Evolutionary conservation across 2,113 vertebrate species (phyloP), one percentile per base, ranked within the genome.

Genomic region (Myotis davidii): DNA sequence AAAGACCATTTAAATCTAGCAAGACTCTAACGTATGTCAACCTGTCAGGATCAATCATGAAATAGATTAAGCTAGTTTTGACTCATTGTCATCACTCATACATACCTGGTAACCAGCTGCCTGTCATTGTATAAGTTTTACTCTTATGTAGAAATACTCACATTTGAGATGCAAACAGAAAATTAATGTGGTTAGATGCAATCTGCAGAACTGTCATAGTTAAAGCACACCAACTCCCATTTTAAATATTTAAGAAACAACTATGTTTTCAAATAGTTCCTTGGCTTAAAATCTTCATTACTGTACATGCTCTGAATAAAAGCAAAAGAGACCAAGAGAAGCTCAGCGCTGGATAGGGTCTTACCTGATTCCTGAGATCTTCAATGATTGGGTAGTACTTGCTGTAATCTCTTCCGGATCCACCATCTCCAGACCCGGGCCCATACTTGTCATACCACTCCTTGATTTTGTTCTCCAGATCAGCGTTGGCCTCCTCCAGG

Each of bases 401-500:
- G 90, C 96, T 98, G 93, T 98, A 98, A 95, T 99, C 98, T 85
- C 94, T 94, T 74, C 65, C 52, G 2, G 95, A 32, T 64, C 92
- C 87, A 6, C 92, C 10, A 6, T 87, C 92, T 83, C 96, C 18
- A 77, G 96, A 83, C 67, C 95, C 70, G 14, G 97, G 86, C 3
- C 96, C 93, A 21, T 77, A 78, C 34, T 88, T 98, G 17, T 94
- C 88, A 87, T 98, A 98, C 97, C 98, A 98, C 9, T 97, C 97
- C 70, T 98, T 97, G 94, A 99, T 99, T 92, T 98, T 97, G 2
- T 88, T 94, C 96, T 99, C 98, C 95, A 99, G 96, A 0, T 97
- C 96, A 0, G 29, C 13, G 95, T 99, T 99, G 17, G 98, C 98
- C 4, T 98, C 97, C 96, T 99, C 98, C 97, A 99, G 98, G 48